Base-by-base conservation (phyloP, 2,113 vertebrate species). In the Otus sunia region DNA sequence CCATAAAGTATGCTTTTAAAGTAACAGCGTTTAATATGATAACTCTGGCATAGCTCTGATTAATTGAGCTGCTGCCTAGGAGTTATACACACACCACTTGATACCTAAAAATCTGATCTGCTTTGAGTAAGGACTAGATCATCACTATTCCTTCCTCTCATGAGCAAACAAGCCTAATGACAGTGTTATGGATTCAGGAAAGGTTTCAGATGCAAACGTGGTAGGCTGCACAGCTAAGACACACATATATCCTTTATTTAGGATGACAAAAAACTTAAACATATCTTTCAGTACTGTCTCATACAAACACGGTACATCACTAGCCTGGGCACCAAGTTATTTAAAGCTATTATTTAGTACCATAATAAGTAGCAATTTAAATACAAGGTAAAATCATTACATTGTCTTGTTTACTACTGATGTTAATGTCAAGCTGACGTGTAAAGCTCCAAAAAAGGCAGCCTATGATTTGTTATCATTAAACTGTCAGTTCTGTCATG, bases 401-500 rank as follows among this genome's bases (percentile, higher is more conserved):
- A 97, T 98, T 98, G 98, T 98, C 98, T 98, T 98, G 98, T 98
- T 98, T 98, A 98, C 98, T 97, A 85, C 97, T 97, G 97, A 98
- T 98, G 98, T 97, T 98, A 98, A 98, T 98, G 97, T 98, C 97
- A 98, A 97, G 96, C 97, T 98, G 98, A 98, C 36, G 80, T 97
- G 75, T 95, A 96, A 79, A 79, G 95, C 94, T 97, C 97, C 34
- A 91, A 90, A 95, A 98, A 98, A 99, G 97, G 98, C 98, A 99
- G 98, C 98, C 99, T 98, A 98, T 98, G 98, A 98, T 98, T 98
- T 98, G 95, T 98, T 98, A 98, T 98, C 98, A 99, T 99, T 99
- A 99, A 98, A 98, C 98, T 99, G 99, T 99, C 99, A 99, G 98
- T 97, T 97, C 96, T 98, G 96, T 97, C 97, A 97, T 97, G 96